Conservation (phyloP, 2,888 invertebrate species). For the Taenaris catops region DNA sequence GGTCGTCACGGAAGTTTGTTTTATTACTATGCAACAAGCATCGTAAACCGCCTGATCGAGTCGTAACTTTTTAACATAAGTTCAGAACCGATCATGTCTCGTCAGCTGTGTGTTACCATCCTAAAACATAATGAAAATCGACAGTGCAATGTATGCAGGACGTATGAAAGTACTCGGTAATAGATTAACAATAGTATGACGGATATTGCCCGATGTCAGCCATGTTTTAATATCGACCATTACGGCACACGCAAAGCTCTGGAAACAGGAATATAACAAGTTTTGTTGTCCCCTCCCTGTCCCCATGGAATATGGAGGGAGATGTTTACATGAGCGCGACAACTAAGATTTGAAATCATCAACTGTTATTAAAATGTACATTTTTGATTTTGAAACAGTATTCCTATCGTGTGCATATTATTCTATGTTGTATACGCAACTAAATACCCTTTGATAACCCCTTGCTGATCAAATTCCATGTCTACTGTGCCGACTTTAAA, state of each 20-base stretch:
- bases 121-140: constrained; percentile 17
- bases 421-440: no score
- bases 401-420: no score
- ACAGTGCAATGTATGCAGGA: constrained; percentile 16
- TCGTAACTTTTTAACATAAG: no score
- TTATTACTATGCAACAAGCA: no score
- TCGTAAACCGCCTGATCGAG: no score
- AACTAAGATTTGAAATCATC: constrained; percentile 2
- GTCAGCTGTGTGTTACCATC: background rate
- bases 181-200: constrained; percentile 25
- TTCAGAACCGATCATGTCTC: no score
- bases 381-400: constrained; percentile 2
- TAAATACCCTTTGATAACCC: no score
- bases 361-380: background rate
- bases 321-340: no score
- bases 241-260: constrained; percentile 30
- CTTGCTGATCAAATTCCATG: no score
- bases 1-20: background rate
- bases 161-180: constrained; percentile 20
- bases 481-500: no score
- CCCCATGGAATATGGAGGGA: constrained; percentile 1
- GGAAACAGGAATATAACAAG: constrained; percentile 5
- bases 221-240: constrained; percentile 26
- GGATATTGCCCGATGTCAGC: constrained; percentile 19
- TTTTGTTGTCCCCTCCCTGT: constrained; percentile 2